These are phyloP conservation scores for Cerastis rubricosa DNA, from an alignment of 2,888 invertebrate species.

Conservation along the genomic window DNA sequence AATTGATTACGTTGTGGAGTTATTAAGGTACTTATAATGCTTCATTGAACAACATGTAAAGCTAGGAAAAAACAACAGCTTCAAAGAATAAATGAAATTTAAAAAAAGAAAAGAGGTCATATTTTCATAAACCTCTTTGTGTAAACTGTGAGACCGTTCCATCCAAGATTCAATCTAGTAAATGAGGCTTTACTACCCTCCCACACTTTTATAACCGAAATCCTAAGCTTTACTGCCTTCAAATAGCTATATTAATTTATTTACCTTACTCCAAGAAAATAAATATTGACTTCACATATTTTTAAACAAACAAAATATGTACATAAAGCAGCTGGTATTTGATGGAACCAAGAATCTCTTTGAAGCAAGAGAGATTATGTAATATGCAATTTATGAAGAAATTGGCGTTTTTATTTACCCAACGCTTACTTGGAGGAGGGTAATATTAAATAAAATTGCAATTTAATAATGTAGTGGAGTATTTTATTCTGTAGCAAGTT, in stretches of 20 bases:
- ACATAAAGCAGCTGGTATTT: conserved; percentile 23
- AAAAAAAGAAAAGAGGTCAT: not conserved
- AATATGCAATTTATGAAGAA: conserved; percentile 61
- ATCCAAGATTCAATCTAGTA: conserved; percentile 18
- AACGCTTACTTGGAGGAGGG: conserved; percentile 13
- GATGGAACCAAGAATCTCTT: conserved; percentile 53
- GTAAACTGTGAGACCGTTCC: conserved; percentile 8
- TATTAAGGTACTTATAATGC: not conserved
- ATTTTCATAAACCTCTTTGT: conserved; percentile 30
- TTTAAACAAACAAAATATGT: conserved; percentile 38
- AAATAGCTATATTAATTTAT: conserved; percentile 28
- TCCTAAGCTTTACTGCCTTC: conserved; percentile 25
- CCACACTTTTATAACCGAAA: conserved; percentile 16
- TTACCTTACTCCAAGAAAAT: conserved; percentile 26
- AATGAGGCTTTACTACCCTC: not conserved
- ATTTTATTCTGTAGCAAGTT: conserved; percentile 19
- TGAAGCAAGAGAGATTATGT: conserved; percentile 45
- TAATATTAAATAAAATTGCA: conserved; percentile 39
- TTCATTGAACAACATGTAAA: not conserved
- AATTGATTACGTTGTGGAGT: not conserved
- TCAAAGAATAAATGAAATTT: no score
- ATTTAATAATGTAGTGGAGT: conserved; percentile 37
- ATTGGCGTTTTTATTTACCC: conserved; percentile 58
- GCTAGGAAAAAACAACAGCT: not conserved
- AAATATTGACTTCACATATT: conserved; percentile 40